A percentile compares a stretch with the other conserved stretches of the same genome.
These are phyloP conservation scores for Sterrhoptilus dennistouni DNA, from an alignment of 2,113 vertebrate genomes.

Conservation along the genomic window DNA sequence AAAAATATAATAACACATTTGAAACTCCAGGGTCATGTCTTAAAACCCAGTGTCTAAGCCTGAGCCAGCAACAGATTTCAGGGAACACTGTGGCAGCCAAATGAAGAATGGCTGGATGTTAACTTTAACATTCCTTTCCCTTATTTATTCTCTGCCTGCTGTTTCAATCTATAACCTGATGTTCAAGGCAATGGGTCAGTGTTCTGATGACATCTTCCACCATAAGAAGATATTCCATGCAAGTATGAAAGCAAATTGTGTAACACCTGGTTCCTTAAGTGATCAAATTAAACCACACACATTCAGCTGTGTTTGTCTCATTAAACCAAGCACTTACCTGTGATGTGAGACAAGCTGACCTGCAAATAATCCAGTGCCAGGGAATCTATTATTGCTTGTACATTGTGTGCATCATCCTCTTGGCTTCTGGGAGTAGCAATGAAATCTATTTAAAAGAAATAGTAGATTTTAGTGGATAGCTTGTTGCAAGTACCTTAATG, in stretches of 20 bases:
- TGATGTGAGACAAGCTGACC: constrained; percentile 96
- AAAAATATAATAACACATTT: neutral
- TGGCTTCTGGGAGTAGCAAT: constrained; percentile 80
- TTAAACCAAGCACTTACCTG: constrained; percentile 75
- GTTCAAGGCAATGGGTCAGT: neutral
- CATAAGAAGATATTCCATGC: neutral
- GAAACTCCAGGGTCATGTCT: neutral
- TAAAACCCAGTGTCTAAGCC: neutral
- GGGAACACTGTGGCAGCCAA: neutral
- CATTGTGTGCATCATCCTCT: constrained; percentile 91
- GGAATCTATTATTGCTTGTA: constrained; percentile 94
- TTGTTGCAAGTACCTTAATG: neutral
- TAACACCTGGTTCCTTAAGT: neutral
- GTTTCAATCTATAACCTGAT: neutral
- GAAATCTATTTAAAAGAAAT: constrained; percentile 77
- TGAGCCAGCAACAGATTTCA: neutral
- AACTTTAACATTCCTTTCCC: neutral
- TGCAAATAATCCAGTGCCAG: constrained; percentile 96
- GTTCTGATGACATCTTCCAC: neutral
- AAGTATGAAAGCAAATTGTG: neutral
- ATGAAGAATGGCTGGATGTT: neutral
- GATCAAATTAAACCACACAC: neutral
- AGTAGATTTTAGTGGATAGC: neutral
- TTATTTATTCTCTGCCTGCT: neutral
- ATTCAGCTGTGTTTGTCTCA: neutral